phyloP scores from a whole-genome alignment of 2,888 invertebrate species.

The Eilema sororculum region DNA sequence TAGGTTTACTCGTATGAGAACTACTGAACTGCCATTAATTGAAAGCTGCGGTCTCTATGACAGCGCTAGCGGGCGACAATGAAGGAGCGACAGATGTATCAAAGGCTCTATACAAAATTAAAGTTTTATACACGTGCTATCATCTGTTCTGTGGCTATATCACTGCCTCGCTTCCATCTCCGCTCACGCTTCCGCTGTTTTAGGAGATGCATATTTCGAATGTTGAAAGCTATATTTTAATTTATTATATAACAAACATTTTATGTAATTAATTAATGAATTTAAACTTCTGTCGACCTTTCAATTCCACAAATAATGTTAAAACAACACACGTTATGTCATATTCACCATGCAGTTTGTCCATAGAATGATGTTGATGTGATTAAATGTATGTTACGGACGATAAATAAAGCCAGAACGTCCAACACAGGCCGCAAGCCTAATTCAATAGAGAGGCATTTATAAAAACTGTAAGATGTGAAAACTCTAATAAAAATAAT shows the following conservation, averaged over 20 bases:
- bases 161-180: background rate
- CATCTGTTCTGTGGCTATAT: no score
- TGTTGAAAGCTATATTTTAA: background rate
- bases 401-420: no score
- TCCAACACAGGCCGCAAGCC: no score
- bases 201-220: background rate
- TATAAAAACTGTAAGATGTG: no score
- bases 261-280: background rate
- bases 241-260: slow-evolving; percentile 12
- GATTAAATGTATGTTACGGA: no score
- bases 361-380: no score
- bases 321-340: no score
- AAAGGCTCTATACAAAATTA: background rate
- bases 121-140: no score
- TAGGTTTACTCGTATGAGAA: background rate
- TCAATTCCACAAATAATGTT: background rate
- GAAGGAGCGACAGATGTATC: background rate
- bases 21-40: background rate
- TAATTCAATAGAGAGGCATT: no score
- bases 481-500: no score
- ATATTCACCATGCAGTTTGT: no score
- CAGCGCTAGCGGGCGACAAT: background rate
- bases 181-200: background rate
- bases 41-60: background rate
- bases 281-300: background rate